Base-by-base conservation (phyloP, 2,797 vertebrate species). In the Lophius americanus region DNA sequence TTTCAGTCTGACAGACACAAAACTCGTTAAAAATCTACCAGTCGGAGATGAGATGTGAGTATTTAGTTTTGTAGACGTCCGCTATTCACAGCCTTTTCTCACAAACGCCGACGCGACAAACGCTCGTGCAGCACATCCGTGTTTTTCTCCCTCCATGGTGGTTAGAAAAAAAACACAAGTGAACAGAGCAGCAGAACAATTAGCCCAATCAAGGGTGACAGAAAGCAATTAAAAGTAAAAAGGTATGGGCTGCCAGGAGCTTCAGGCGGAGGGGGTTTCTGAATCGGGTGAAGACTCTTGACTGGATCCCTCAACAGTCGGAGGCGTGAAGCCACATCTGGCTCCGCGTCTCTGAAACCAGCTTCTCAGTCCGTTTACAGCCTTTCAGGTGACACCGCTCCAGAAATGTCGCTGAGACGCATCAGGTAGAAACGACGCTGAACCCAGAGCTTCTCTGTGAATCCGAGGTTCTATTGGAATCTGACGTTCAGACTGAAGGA, bases 201-300 rank as follows among this genome's bases (percentile, higher is more conserved):
- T 85, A 90, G 79, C 53, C 85, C 88, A 91, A 91, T 91, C 90
- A 90, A 86, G 85, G 85, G 81, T 89, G 87, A 90, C 88, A 88
- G 90, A 86, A 87, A 84, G 86, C 84, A 89, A 88, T 90, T 89
- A 89, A 79, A 82, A 75, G 67, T 83, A 87, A 88, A 23, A 89
- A 83, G 83, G 84, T 80, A 83, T 23, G 71, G 76, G 83, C 78
- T 82, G 86, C 86, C 85, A 87, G 81, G 86, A 82, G 84, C 83
- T 83, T 84, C 61, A 59, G 62, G 6, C 46, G 70, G 70, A 76
- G 76, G 58, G 68, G 10, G 74, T 36, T 33, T 35, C 52, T 75
- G 78, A 82, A 84, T 68, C 75, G 81, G 57, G 56, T 57, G 61
- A 71, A 64, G 75, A 81, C 79, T 60, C 68, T 58, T 23, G 69